A percentile compares a stretch with the other conserved stretches of the same genome.
Conservation (phyloP, 2,113 vertebrate genomes). For the Machaerirhynchus nigripectus region DNA sequence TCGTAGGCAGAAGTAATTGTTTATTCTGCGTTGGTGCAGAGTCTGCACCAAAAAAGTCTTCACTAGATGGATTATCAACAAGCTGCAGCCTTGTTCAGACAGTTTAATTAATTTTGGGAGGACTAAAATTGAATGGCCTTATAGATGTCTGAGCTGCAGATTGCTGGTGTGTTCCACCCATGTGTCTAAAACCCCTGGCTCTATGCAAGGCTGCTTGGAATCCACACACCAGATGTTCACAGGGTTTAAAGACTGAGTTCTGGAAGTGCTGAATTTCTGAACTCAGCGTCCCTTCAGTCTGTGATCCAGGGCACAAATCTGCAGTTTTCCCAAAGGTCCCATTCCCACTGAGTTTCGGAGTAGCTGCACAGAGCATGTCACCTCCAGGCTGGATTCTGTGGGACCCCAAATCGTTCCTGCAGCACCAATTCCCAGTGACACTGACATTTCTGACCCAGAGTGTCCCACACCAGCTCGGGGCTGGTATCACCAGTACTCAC, state of each 20-base stretch:
- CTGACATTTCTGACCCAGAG: neutral
- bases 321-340: neutral
- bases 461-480: neutral
- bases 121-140: neutral
- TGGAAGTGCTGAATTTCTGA: neutral
- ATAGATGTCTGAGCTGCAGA: neutral
- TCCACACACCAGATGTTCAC: neutral
- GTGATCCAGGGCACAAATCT: neutral
- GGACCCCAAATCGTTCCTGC: neutral
- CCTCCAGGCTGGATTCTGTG: neutral
- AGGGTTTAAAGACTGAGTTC: neutral
- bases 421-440: neutral
- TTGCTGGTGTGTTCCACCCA: neutral
- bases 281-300: neutral
- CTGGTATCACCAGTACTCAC: neutral
- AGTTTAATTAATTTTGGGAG: neutral
- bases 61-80: neutral
- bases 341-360: neutral
- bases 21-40: neutral
- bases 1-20: neutral
- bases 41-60: neutral
- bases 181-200: neutral
- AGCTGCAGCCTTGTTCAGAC: neutral
- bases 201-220: neutral
- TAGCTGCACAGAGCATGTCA: neutral